Base-by-base conservation (phyloP, 2,888 invertebrate genomes). In the Ormyrus nitidulus region DNA sequence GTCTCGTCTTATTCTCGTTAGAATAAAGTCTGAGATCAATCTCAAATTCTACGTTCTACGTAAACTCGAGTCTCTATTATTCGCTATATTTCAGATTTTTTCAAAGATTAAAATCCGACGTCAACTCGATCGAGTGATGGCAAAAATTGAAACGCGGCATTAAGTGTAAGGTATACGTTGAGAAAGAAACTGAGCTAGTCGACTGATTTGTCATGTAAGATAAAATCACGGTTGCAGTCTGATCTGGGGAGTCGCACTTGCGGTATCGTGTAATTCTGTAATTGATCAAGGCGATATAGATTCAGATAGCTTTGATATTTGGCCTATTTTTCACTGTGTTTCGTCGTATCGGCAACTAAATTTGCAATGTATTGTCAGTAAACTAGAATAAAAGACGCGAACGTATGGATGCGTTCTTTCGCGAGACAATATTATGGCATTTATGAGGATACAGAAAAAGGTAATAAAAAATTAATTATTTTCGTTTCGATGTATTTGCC, bases 11-110 rank as follows among this genome's bases (percentile, higher is more conserved):
- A 34, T 34, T 34, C 34, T 34, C 34, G 34, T 34, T 34, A 34
- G 58, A 73, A 68, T 68, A 46, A 76, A 72, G 34, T 61, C 49
- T 71, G 58, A 77, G 71, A 77, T 72, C 65, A 68, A 64, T 65
- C 10, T 46, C 58, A 59, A 48, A 56, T 66, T 74, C 66, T 66
- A 74, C 59, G 54, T 46, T 64, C 46, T 73, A 19, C 19, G 11
- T 48, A 65, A 58, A 58, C 11, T 64, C 13, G 4, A 54, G 46
- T 73, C 0, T 54, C 19, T 13, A 69, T 19, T 48, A 54, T 48
- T n/a, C 9, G 49, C 11, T 49, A 44, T 19, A 46, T 51, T 58
- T 53, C 34, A 34, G 7, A 48, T 19, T 46, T 72, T 49, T 54
- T 53, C 13, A 53, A 69, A 56, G 62, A 79, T 79, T 44, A 62